Conservation (phyloP, 2,797 vertebrate genomes). For the Aeoliscus strigatus region DNA sequence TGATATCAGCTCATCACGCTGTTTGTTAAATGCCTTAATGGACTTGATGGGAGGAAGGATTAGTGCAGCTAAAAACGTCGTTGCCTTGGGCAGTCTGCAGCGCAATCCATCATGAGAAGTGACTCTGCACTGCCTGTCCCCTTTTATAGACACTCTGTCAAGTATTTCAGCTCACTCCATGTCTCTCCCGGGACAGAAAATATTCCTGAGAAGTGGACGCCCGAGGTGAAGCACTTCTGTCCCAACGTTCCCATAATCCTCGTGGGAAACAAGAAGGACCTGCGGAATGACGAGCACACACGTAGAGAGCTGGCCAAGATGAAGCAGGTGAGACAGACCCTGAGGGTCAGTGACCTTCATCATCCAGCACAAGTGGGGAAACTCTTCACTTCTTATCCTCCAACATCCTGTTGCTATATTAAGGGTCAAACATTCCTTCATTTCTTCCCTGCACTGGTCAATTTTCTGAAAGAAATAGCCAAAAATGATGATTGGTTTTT, state of each 20-base stretch:
- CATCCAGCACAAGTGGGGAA: conserved; percentile 1
- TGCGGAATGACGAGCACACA: conserved; percentile 91
- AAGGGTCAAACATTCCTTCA: conserved; percentile 1
- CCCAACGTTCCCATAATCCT: conserved; percentile 97
- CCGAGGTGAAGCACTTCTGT: conserved; percentile 97
- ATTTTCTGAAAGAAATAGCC: no score
- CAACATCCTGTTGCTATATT: not conserved
- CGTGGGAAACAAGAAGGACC: conserved; percentile 97
- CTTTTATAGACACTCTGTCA: conserved; percentile 18
- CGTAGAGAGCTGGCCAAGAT: conserved; percentile 92
- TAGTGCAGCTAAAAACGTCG: conserved; percentile 54
- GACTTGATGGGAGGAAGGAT: conserved; percentile 43
- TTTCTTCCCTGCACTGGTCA: no score
- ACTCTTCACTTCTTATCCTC: not conserved
- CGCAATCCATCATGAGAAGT: conserved; percentile 50
- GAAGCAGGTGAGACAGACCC: conserved; percentile 84
- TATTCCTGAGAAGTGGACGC: conserved; percentile 98
- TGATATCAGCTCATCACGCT: conserved; percentile 16
- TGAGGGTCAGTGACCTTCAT: not conserved
- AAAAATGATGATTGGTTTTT: no score
- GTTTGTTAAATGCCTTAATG: conserved; percentile 44
- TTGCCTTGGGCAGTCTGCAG: conserved; percentile 41
- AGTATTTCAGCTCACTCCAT: conserved; percentile 25
- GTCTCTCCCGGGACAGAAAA: conserved; percentile 79
- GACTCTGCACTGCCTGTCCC: conserved; percentile 32